These are phyloP conservation scores for Syngnathus rostellatus DNA, from an alignment of 2,797 vertebrate species.

Conservation along the genomic window DNA sequence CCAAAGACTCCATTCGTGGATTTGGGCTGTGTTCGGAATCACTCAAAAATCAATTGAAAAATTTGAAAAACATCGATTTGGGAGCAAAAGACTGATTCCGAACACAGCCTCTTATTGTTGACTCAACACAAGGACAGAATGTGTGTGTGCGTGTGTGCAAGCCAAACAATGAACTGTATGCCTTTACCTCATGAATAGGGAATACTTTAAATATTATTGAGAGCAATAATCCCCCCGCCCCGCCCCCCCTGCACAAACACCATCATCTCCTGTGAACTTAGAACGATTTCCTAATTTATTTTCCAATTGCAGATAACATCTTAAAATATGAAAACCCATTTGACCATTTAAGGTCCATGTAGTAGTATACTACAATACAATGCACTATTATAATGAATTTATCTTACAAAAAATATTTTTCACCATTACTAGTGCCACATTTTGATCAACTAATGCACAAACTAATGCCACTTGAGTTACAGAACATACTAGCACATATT, in stretches of 20 bases:
- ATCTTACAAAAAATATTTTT: too few relatives aligned
- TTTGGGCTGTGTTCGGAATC: not conserved
- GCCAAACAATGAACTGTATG: conserved; percentile 22
- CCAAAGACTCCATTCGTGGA: conserved; percentile 33
- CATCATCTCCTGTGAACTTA: not conserved
- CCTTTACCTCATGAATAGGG: conserved; percentile 56
- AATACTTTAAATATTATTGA: conserved; percentile 58
- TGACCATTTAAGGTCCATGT: not conserved
- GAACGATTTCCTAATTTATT: not conserved
- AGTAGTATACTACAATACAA: not conserved
- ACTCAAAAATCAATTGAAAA: not conserved
- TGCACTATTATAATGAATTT: not conserved
- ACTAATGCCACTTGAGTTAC: not conserved
- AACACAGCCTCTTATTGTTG: conserved; percentile 7
- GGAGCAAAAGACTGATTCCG: not conserved
- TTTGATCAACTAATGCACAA: too few relatives aligned
- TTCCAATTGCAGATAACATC: too few relatives aligned
- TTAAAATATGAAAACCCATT: too few relatives aligned
- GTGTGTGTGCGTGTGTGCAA: conserved; percentile 21
- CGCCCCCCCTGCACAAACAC: not conserved
- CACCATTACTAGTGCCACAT: not conserved
- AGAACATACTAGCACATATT: too few relatives aligned
- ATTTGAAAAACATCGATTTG: not conserved
- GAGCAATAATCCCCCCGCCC: conserved; percentile 53
- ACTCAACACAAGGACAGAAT: conserved; percentile 36